phyloP scores from a whole-genome alignment of 2,113 vertebrate genomes.

The Periophthalmodon schlosseri region DNA sequence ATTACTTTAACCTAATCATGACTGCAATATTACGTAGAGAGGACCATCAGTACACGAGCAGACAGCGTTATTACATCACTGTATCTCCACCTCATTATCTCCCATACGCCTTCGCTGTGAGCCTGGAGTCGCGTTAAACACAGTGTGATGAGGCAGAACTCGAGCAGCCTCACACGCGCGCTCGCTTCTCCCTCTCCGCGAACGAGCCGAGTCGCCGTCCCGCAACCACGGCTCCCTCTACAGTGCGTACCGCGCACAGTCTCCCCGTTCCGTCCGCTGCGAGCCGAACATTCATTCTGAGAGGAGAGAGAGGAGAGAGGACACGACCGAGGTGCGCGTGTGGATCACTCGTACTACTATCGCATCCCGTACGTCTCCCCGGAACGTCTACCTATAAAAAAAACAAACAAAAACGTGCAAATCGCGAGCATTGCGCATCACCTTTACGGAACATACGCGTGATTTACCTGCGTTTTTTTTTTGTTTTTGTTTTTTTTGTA shows the following conservation, averaged over 20 bases:
- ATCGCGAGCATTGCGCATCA: background rate
- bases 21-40: background rate
- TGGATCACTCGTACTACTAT: constrained; percentile 15
- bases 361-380: background rate
- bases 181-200: constrained; percentile 15
- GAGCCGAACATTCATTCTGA: constrained; percentile 60
- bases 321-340: constrained; percentile 46
- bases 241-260: constrained; percentile 58
- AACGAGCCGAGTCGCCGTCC: constrained; percentile 8
- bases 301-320: constrained; percentile 42
- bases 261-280: constrained; percentile 41
- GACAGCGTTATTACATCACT: background rate
- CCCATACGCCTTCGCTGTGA: background rate
- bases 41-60: background rate
- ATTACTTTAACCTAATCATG: background rate
- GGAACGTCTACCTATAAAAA: constrained; percentile 15
- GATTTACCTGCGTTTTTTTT: constrained; percentile 17
- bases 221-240: constrained; percentile 75
- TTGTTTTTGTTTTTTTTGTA: background rate
- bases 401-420: background rate
- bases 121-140: background rate
- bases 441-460: constrained; percentile 15
- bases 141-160: constrained; percentile 5
- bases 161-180: background rate
- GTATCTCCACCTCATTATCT: background rate